Evolutionary conservation across 2,797 vertebrate genomes (phyloP), one percentile per base, ranked within the genome.

Genomic region (Glossophaga mutica): DNA sequence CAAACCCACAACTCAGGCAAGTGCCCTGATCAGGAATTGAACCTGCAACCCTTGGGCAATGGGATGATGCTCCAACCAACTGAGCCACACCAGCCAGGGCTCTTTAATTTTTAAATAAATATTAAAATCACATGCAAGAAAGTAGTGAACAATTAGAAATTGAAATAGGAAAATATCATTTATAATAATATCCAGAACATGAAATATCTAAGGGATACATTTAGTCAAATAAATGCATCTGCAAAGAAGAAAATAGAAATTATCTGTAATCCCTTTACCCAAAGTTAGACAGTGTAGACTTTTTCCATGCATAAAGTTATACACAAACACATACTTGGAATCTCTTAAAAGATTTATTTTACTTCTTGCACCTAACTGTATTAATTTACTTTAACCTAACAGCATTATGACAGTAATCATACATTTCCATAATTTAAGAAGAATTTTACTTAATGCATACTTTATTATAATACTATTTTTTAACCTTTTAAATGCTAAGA

Each of bases 271-370:
- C 48, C 9, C 21, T 84, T 65, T 67, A 65, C 34, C 42, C 18
- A 74, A 39, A 55, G 39, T 76, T 55, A 84, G 9, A 74, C 39
- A 85, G 6, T 73, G 21, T 87, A 81, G 44, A 50, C 52, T 73
- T 70, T 42, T 15, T 78, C 34, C 7, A 73, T 8, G 15, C 12
- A 44, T 62, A 74, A 65, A 29, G 7, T 65, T 82, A 52, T 5
- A 29, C 1, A 48, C 19, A 39, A 26, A 68, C 26, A 68, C 5
- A 57, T 18, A 67, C 14, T 52, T 39, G 71, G 24, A 52, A 48
- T 83, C 85, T 85, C 11, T 52, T 77, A 77, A 71, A 84, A 48
- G 19, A 50, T 91, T 91, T 55, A 55, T 94, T 84, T 94, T 77
- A 77, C 65, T 82, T 87, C 26, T 3, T 32, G 81, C 34, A 88